Conservation (phyloP, 2,797 vertebrate species). For the Sus cebifrons region DNA sequence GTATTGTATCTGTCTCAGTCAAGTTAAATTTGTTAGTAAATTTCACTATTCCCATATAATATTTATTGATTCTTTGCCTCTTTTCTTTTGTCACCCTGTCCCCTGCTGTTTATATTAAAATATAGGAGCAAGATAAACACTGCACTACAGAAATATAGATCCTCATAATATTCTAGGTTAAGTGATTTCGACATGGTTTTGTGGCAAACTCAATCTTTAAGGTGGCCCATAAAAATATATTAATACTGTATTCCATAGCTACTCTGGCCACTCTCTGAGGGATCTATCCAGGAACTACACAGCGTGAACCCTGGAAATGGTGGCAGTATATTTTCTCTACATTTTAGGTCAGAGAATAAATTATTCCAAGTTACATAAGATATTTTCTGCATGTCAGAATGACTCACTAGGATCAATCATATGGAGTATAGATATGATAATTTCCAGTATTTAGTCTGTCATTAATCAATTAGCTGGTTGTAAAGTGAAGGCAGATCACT, state of each 20-base stretch:
- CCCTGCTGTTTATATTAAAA: conserved; percentile 1
- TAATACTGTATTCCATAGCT: neutral
- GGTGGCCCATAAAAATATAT: neutral
- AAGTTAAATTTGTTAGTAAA: neutral
- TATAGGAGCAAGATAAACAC: neutral
- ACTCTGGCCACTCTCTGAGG: neutral
- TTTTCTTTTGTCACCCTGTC: neutral
- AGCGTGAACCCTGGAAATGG: neutral
- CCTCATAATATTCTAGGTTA: neutral
- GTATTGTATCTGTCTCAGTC: neutral
- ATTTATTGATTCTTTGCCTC: neutral
- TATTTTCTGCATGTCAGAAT: neutral
- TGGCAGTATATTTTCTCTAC: neutral
- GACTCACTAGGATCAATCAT: neutral
- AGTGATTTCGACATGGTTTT: neutral
- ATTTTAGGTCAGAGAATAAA: neutral
- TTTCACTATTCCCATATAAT: neutral
- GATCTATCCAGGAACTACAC: neutral
- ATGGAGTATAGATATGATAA: neutral
- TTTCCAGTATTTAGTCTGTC: neutral
- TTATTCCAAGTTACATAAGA: neutral
- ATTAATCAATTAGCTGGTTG: neutral
- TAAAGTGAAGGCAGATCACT: neutral
- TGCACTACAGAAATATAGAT: neutral
- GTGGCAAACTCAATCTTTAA: neutral